Evolutionary conservation across 2,797 vertebrate species (phyloP).

Genomic region (Salmo trutta): DNA sequence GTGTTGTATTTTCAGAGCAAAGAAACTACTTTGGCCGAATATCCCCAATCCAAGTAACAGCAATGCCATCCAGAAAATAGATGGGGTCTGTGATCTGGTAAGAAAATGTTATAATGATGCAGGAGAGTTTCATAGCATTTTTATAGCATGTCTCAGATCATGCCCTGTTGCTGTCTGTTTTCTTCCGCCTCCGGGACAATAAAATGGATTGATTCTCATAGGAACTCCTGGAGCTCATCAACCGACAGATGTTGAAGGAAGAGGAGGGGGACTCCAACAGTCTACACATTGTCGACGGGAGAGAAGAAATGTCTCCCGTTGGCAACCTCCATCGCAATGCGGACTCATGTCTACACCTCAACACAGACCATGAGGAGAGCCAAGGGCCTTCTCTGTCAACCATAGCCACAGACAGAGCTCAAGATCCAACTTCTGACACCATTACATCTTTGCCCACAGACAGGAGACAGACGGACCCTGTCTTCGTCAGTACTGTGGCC

Average conservation of each 20-base stretch:
- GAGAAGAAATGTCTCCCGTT: slow-evolving; percentile 3
- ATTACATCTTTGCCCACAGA: background rate
- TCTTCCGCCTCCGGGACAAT: background rate
- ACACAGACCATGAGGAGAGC: slow-evolving; percentile 1
- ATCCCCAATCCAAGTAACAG: slow-evolving; percentile 82
- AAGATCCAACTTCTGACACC: background rate
- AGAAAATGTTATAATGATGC: background rate
- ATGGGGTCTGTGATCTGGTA: slow-evolving; percentile 56
- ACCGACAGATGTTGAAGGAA: slow-evolving; percentile 55
- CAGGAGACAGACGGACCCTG: background rate
- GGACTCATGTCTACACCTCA: background rate
- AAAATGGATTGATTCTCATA: slow-evolving; percentile 27
- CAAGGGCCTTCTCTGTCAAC: background rate
- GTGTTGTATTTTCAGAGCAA: slow-evolving; percentile 64
- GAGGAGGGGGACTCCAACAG: slow-evolving; percentile 62
- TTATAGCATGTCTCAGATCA: background rate
- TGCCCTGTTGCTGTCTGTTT: background rate
- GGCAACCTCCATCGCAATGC: background rate
- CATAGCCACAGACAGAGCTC: background rate
- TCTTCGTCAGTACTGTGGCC: background rate
- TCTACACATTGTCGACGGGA: slow-evolving; percentile 67
- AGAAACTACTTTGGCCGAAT: slow-evolving; percentile 75
- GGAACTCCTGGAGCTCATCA: slow-evolving; percentile 59
- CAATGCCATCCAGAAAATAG: slow-evolving; percentile 75
- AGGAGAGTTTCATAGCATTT: background rate